Percentiles rank a stretch among this genome's conserved stretches.
phyloP scores from a whole-genome alignment of 2,797 vertebrate species.

The Lagodon rhomboides region DNA sequence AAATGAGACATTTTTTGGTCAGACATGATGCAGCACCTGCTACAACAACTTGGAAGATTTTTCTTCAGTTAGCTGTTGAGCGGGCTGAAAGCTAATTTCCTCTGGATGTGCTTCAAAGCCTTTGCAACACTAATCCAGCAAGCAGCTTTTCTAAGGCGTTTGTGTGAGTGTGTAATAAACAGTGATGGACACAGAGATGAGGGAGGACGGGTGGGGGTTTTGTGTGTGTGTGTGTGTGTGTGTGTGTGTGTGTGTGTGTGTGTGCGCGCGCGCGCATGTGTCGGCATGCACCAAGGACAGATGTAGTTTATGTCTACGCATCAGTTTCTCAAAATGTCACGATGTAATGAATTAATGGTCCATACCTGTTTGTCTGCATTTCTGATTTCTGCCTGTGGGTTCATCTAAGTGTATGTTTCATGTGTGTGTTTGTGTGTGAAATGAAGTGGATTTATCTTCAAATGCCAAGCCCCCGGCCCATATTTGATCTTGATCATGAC shows the following conservation, averaged over 20 bases:
- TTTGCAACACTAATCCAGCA: slow-evolving; percentile 41
- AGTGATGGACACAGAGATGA: neutral
- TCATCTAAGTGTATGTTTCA: neutral
- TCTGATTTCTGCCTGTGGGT: neutral
- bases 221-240: neutral
- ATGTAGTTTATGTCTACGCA: slow-evolving; percentile 18
- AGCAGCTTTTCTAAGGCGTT: slow-evolving; percentile 23
- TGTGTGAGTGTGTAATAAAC: slow-evolving; percentile 4
- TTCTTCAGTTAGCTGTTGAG: slow-evolving; percentile 9
- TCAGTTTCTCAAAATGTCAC: slow-evolving; percentile 57
- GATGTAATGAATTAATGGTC: slow-evolving; percentile 50
- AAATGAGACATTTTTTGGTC: neutral
- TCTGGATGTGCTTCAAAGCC: slow-evolving; percentile 51
- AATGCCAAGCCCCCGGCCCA: slow-evolving; percentile 57
- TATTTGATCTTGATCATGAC: slow-evolving; percentile 59
- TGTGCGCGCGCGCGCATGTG: neutral
- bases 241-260: neutral
- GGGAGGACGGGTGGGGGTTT: neutral
- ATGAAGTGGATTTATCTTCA: slow-evolving; percentile 53
- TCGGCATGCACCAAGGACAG: neutral
- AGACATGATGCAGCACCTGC: slow-evolving; percentile 37
- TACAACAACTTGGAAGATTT: slow-evolving; percentile 36
- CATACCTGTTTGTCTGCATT: neutral
- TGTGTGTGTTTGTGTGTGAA: neutral
- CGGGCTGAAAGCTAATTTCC: slow-evolving; percentile 60